Conservation (phyloP, 2,113 vertebrate genomes). For the Pelobates fuscus region DNA sequence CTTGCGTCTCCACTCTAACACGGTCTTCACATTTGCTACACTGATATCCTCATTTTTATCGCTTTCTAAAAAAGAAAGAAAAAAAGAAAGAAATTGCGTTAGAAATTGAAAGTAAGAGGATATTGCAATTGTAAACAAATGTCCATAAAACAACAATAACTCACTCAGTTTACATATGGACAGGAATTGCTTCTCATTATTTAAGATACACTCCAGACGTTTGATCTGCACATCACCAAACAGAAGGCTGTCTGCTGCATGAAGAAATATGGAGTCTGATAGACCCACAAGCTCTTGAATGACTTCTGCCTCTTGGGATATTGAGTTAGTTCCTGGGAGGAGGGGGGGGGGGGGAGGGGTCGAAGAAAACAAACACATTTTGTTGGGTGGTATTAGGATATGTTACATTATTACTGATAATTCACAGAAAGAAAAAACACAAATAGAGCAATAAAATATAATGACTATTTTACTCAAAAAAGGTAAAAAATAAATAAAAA, state of each 20-base stretch:
- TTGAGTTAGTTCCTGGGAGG: conserved; percentile 64
- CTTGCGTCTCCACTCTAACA: conserved; percentile 63
- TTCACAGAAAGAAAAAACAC: too few species aligned
- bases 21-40: conserved; percentile 3
- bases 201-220: conserved; percentile 69
- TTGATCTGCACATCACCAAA: conserved; percentile 64
- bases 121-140: too few species aligned
- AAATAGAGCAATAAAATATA: too few species aligned
- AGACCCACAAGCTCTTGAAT: conserved; percentile 64
- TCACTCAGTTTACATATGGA: conserved; percentile 77
- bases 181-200: conserved; percentile 59
- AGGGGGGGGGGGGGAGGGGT: too few species aligned
- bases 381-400: too few species aligned
- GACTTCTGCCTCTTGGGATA: conserved; percentile 67
- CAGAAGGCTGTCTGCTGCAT: conserved; percentile 53
- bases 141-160: too few species aligned
- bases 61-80: conserved; percentile 60
- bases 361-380: conserved; percentile 37
- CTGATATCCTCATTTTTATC: background rate
- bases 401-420: too few species aligned
- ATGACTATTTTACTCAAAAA: too few species aligned
- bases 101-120: too few species aligned
- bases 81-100: too few species aligned
- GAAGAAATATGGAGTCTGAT: conserved; percentile 66
- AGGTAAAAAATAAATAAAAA: too few species aligned